Evolutionary conservation across 2,888 invertebrate species (phyloP), one percentile per base, ranked within the genome.

Genomic region (Prenolepis imparis): DNA sequence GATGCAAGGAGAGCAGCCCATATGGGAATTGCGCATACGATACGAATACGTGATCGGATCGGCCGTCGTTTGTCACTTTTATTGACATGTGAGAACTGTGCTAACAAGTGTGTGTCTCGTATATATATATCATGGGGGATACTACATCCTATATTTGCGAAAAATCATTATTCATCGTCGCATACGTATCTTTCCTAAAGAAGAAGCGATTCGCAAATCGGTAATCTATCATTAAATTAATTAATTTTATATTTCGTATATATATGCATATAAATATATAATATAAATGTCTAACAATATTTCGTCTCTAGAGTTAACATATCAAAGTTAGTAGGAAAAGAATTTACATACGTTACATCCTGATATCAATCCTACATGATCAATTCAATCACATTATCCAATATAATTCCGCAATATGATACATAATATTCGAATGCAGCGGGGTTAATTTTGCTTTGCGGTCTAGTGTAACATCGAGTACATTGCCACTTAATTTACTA

Each of bases 391-490:
- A 83, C 61, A 83, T 88, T 85, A 86, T 39, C 41, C 59, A 52
- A 61, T 81, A 85, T 81, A 85, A 90, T 87, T 88, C 73, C 83
- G 78, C 82, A 86, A 85, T 83, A 88, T 84, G 77, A 74, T 70
- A 72, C 77, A 52, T 78, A 82, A 85, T 88, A 85, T 85, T 83
- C 84, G 82, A 80, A 84, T 84, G 77, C 73, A 67, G 75, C 28
- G 73, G 85, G 83, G 87, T 89, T 90, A 89, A 89, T 89, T 90
- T 87, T 88, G 83, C 80, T 80, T 70, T 74, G 88, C 73, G 87
- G 88, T 90, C 77, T 85, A 81, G 70, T 57, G 85, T 66, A 83
- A 88, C 73, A 67, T 70, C 80, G 75, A 57, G 74, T 83, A 72
- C 83, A 87, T 89, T 86, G 90, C 82, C 48, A 84, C 59, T 82